Percentiles rank a stretch among this genome's conserved stretches.
Conservation (phyloP, 2,888 invertebrate species). For the Hyles lineata region DNA sequence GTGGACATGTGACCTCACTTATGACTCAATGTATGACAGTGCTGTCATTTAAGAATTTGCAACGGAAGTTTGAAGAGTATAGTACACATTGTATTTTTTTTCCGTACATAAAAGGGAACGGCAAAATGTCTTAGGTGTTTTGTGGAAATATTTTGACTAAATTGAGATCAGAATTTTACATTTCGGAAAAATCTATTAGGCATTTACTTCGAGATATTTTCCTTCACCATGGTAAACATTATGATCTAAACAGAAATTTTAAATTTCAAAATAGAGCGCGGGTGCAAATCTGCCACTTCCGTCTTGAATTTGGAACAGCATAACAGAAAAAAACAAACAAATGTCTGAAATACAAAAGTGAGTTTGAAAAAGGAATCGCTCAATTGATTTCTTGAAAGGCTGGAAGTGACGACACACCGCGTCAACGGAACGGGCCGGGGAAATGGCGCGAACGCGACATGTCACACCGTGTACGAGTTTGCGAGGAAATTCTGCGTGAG, state of each 20-base stretch:
- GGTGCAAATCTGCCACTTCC: background rate
- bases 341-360: background rate
- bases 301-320: constrained; percentile 1
- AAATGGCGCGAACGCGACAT: constrained; percentile 1
- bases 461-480: constrained; percentile 3
- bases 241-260: no score
- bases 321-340: background rate
- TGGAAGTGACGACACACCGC: constrained; percentile 9
- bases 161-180: no score
- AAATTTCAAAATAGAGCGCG: no score
- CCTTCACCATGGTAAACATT: no score
- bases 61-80: constrained; percentile 3
- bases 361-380: background rate
- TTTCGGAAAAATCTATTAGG: no score
- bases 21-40: constrained; percentile 6
- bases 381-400: constrained; percentile 2
- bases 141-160: background rate
- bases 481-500: background rate
- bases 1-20: background rate
- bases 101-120: no score
- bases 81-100: background rate
- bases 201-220: no score
- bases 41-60: constrained; percentile 18
- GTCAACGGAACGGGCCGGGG: background rate
- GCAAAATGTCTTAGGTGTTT: background rate